Conservation (phyloP, 2,797 vertebrate species). For the Agapornis canus region DNA sequence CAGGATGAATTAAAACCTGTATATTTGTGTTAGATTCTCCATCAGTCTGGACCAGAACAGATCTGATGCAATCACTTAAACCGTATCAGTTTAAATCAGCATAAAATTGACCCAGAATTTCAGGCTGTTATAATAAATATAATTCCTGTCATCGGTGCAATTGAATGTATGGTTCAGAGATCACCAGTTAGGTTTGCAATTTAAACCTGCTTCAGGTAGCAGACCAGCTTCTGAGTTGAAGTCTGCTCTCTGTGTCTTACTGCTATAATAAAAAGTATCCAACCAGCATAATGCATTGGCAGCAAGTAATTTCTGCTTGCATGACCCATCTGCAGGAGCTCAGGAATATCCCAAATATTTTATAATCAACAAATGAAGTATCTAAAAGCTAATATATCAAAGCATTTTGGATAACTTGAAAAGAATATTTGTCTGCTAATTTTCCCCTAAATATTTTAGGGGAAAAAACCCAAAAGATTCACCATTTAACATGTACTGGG, state of each 20-base stretch:
- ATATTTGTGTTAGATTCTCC: not conserved
- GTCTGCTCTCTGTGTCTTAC: not conserved
- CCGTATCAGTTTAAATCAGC: not conserved
- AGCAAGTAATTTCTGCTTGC: not conserved
- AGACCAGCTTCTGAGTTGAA: not conserved
- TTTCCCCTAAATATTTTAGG: not conserved
- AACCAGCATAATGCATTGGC: not conserved
- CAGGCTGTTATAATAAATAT: not conserved
- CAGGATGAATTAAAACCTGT: not conserved
- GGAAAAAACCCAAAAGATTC: not conserved
- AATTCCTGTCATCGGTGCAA: not conserved
- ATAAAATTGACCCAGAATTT: not conserved
- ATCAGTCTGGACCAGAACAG: not conserved
- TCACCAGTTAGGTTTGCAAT: not conserved
- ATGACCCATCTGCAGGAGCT: not conserved
- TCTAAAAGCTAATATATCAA: not conserved
- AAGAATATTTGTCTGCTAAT: not conserved
- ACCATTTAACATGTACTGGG: not conserved
- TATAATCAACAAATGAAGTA: not conserved
- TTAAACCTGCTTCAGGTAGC: not conserved
- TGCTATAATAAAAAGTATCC: not conserved
- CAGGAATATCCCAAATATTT: not conserved
- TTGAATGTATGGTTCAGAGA: not conserved
- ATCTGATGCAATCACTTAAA: not conserved
- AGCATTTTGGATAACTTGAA: not conserved